phyloP scores from a whole-genome alignment of 2,113 vertebrate species.

The Stigmatopora nigra region DNA sequence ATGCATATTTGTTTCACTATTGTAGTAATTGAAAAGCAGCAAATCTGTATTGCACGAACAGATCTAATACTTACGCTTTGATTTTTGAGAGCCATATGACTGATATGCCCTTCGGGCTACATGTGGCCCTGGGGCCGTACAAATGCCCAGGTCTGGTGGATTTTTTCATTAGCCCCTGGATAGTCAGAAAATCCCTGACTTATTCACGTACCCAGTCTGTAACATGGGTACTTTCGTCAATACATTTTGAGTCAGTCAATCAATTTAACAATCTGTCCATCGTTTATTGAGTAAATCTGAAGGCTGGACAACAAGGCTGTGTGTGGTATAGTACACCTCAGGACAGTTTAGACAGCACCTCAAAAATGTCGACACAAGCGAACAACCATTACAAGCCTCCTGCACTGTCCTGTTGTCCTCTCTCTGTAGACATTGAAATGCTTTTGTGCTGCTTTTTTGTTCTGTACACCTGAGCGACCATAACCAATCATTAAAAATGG shows the following conservation, averaged over 20 bases:
- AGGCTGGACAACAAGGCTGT: conserved; percentile 34
- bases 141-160: too few relatives aligned
- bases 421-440: conserved; percentile 17
- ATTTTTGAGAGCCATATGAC: too few relatives aligned
- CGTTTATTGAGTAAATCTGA: conserved; percentile 46
- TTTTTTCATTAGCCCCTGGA: conserved; percentile 1
- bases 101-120: too few relatives aligned
- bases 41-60: too few relatives aligned
- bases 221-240: conserved; percentile 45
- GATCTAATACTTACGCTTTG: too few relatives aligned
- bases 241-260: conserved; percentile 41
- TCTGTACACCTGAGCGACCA: conserved; percentile 37
- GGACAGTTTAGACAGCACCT: conserved; percentile 31
- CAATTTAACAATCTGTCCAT: conserved; percentile 50
- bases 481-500: conserved; percentile 65
- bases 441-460: conserved; percentile 27
- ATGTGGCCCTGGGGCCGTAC: too few relatives aligned
- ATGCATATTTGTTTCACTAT: too few relatives aligned
- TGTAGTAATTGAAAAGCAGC: too few relatives aligned
- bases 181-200: conserved; percentile 13
- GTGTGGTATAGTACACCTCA: conserved; percentile 24
- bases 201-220: conserved; percentile 35
- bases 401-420: conserved; percentile 8
- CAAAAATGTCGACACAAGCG: conserved; percentile 35
- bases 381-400: conserved; percentile 45